Base-by-base conservation (phyloP, 2,113 vertebrate genomes). In the Brienomyrus longianalis region DNA sequence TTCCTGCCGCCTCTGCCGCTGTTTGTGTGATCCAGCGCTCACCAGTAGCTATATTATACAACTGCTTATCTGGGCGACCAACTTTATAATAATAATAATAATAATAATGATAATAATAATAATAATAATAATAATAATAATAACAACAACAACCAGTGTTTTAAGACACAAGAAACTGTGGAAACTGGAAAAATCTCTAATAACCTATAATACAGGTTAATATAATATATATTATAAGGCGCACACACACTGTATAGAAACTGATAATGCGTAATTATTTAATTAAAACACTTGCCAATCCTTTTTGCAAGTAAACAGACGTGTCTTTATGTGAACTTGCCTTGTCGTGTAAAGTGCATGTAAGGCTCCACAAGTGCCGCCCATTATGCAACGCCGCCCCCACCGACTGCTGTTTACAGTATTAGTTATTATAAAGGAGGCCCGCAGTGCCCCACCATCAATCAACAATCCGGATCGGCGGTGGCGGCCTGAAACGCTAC, bases 351-450 rank as follows among this genome's bases (percentile, higher is more conserved):
- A 43, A 80, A 80, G 35, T 80, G 31, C 31, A 27, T n/a, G 15
- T 43, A 39, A 88, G 9, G 35, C 87, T 88, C 87, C 59, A 88
- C 87, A 88, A 88, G 87, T 88, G 87, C 50, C 23, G 85, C 84
- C 27, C 50, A 31, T 86, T 86, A 54, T 48, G 45, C 45, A 84
- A 84, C 23, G 43, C 83, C 39, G 45, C 43, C 45, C 39, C 45
- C 83, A 48, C 83, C 45, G 43, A 45, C 39, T 11, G 43, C 35
- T n/a, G 39, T 84, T 47, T 84, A 84, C 39, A 45, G 21, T 84
- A 48, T 84, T 48, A 84, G 74, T 84, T 48, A 84, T 88, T 88
- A 88, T 45, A 66, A 39, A 31, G 35, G 23, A 39, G 80, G 89
- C 89, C 89, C 54, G 52, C 89, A 62, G 52, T 62, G 88, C 52